Conservation (phyloP, 2,888 invertebrate genomes). For the Ophion costatus region DNA sequence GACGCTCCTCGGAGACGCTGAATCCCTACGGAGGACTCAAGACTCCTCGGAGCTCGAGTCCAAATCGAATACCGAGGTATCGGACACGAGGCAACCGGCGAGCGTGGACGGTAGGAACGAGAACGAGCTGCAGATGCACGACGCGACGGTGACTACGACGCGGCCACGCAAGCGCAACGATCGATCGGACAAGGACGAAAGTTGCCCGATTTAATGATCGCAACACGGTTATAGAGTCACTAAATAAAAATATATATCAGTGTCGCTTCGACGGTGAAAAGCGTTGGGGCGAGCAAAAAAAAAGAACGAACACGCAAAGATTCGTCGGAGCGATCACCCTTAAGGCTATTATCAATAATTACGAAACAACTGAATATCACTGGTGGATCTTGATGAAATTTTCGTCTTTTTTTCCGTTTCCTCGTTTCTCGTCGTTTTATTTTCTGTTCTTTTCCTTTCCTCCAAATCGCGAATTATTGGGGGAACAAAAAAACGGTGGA, state of each 20-base stretch:
- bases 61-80: conserved; percentile 72
- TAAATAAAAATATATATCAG: neutral
- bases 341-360: neutral
- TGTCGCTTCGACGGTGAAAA: neutral
- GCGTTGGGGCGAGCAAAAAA: neutral
- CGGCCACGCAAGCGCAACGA: conserved; percentile 75
- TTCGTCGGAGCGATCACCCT: neutral
- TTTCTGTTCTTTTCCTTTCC: neutral
- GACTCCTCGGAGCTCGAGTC: conserved; percentile 72
- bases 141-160: conserved; percentile 70
- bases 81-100: conserved; percentile 76
- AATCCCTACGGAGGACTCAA: conserved; percentile 75
- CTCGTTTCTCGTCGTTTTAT: neutral
- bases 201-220: conserved; percentile 6
- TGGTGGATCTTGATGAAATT: neutral
- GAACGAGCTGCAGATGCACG: conserved; percentile 65
- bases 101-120: neutral
- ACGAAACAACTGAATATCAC: neutral
- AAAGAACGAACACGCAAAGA: neutral
- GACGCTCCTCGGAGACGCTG: conserved; percentile 79
- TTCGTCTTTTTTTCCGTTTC: neutral
- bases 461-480: conserved; percentile 2
- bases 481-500: neutral
- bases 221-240: conserved; percentile 3
- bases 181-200: conserved; percentile 54